Conservation (phyloP, 1,140 invertebrate genomes). For the Matsumurasca onukii region DNA sequence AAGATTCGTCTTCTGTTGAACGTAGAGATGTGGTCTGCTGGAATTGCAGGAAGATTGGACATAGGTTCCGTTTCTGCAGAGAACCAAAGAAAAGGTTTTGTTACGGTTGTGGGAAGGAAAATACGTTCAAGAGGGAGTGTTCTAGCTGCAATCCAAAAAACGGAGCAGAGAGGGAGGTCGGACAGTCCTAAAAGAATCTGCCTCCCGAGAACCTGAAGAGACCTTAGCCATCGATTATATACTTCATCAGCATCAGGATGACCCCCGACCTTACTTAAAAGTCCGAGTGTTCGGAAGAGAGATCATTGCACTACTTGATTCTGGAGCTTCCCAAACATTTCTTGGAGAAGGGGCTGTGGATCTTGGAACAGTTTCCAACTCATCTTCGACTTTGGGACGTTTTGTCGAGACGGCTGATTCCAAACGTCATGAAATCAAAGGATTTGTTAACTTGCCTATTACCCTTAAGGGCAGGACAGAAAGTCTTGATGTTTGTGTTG, state of each 20-base stretch:
- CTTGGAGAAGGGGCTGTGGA: neutral
- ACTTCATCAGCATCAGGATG: neutral
- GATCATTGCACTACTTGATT: neutral
- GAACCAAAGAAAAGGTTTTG: slow-evolving; percentile 1
- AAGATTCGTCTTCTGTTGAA: neutral
- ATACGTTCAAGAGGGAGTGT: neutral
- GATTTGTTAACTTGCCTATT: neutral
- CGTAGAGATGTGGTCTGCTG: neutral
- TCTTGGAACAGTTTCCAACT: neutral
- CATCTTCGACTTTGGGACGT: neutral
- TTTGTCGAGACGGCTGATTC: slow-evolving; percentile 7
- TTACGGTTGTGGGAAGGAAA: neutral
- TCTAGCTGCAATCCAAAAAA: neutral
- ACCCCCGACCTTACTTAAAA: neutral
- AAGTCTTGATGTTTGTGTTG: neutral
- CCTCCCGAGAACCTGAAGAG: neutral
- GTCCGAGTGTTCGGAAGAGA: neutral
- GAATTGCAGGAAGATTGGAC: neutral
- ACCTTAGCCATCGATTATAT: neutral
- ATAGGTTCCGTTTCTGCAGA: neutral
- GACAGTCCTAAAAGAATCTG: neutral
- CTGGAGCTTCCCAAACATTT: neutral
- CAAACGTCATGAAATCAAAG: neutral
- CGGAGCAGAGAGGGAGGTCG: neutral
- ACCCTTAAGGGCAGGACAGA: neutral